A percentile compares a stretch with the other conserved stretches of the same genome.
phyloP scores from a whole-genome alignment of 2,888 invertebrate species.

The Orthosia gracilis region DNA sequence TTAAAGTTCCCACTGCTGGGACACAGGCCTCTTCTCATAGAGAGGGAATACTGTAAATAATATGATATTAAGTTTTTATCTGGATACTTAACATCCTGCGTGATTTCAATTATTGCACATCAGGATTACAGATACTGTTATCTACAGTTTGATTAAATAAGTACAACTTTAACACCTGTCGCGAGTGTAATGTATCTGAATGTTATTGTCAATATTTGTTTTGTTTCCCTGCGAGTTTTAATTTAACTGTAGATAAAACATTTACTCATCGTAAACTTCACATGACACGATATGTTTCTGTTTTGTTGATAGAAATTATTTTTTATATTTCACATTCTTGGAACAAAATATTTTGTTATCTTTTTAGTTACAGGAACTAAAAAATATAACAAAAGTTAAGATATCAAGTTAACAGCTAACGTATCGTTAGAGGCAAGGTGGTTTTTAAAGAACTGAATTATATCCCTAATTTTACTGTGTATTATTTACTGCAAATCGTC shows the following conservation, averaged over 20 bases:
- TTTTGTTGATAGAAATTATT: not conserved
- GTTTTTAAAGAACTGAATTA: not conserved
- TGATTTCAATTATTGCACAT: conserved; percentile 49
- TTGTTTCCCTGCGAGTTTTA: conserved; percentile 37
- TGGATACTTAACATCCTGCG: conserved; percentile 26
- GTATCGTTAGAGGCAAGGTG: not conserved
- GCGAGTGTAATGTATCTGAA: conserved; percentile 17
- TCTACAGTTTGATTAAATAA: conserved; percentile 54
- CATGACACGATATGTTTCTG: not conserved
- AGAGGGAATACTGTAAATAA: too few species aligned
- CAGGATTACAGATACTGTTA: conserved; percentile 27
- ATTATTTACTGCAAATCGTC: conserved; percentile 6
- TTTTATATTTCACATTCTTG: not conserved
- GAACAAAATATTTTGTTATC: not conserved
- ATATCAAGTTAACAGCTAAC: not conserved
- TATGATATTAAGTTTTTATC: conserved; percentile 9
- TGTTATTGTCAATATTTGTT: conserved; percentile 46
- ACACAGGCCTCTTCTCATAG: too few species aligned
- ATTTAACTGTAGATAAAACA: conserved; percentile 53
- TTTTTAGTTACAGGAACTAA: conserved; percentile 10
- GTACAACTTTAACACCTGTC: conserved; percentile 33
- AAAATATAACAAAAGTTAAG: not conserved
- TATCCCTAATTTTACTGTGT: conserved; percentile 13
- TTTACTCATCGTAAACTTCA: conserved; percentile 9
- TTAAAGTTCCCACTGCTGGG: too few species aligned